These are phyloP conservation scores for Aramus guarauna DNA, from an alignment of 2,113 vertebrate species.

Conservation along the genomic window DNA sequence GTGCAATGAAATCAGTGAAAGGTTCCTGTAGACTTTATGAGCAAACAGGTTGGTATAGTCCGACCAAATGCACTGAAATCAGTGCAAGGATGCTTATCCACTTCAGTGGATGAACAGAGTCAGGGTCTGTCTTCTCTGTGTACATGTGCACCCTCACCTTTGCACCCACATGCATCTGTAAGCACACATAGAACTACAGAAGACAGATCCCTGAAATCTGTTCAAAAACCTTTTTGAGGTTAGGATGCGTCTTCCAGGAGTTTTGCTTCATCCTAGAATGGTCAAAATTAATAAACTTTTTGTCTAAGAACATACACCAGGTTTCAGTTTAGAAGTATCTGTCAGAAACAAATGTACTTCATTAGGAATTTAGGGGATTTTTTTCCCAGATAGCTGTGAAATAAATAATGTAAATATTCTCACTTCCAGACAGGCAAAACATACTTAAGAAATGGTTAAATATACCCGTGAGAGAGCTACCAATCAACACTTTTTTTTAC, in stretches of 20 bases:
- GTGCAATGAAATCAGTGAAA: neutral
- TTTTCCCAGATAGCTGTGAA: constrained; percentile 17
- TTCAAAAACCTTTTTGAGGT: constrained; percentile 40
- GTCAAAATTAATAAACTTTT: constrained; percentile 34
- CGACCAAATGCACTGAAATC: neutral
- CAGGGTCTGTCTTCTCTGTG: neutral
- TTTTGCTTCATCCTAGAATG: constrained; percentile 18
- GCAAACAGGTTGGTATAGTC: neutral
- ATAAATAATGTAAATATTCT: constrained; percentile 46
- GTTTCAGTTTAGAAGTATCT: neutral
- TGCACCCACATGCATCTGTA: neutral
- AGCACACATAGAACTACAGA: neutral
- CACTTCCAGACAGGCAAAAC: constrained; percentile 18
- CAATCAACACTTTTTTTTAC: constrained; percentile 56
- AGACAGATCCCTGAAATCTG: neutral
- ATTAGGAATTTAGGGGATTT: neutral
- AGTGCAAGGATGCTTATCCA: neutral
- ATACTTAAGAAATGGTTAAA: constrained; percentile 48
- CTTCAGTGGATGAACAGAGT: neutral
- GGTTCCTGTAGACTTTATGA: neutral
- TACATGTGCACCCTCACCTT: neutral
- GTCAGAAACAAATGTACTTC: constrained; percentile 7
- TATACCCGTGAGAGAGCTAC: constrained; percentile 53
- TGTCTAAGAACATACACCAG: constrained; percentile 10
- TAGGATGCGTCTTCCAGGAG: constrained; percentile 3